Conservation (phyloP, 2,113 vertebrate genomes). For the Mellivora capensis region DNA sequence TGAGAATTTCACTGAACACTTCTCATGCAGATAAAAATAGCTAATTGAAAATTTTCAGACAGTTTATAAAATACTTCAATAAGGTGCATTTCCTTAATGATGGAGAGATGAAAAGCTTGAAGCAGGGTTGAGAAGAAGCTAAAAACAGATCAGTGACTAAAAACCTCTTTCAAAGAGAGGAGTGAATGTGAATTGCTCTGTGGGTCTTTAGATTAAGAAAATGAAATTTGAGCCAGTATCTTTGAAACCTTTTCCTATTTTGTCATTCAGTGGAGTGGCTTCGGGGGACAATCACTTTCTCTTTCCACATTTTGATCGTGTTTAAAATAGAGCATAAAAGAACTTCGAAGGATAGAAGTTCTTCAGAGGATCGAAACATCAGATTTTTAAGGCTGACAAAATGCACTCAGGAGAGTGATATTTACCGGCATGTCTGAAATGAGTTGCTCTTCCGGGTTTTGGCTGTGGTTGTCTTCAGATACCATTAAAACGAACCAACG, state of each 20-base stretch:
- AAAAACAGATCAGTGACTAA: neutral
- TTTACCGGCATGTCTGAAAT: neutral
- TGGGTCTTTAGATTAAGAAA: neutral
- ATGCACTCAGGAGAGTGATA: neutral
- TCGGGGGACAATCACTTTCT: neutral
- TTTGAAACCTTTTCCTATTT: conserved; percentile 25
- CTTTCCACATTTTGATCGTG: conserved; percentile 12
- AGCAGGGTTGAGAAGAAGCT: neutral
- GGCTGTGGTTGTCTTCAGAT: neutral
- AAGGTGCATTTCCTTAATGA: conserved; percentile 19
- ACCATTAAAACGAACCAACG: neutral
- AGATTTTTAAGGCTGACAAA: neutral
- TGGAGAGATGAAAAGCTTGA: conserved; percentile 16
- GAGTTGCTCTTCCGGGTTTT: neutral
- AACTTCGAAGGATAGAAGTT: neutral
- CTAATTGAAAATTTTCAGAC: neutral
- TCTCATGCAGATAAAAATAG: conserved; percentile 17
- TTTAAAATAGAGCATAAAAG: conserved; percentile 44
- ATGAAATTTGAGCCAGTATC: neutral
- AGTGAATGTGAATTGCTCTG: neutral
- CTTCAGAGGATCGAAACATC: neutral
- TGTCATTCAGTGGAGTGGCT: conserved; percentile 6
- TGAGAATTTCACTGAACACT: neutral
- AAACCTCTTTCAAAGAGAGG: neutral
- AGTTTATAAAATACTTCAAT: conserved; percentile 18